Evolutionary conservation across 2,797 vertebrate species (phyloP).

Genomic region (Xenopus petersii): DNA sequence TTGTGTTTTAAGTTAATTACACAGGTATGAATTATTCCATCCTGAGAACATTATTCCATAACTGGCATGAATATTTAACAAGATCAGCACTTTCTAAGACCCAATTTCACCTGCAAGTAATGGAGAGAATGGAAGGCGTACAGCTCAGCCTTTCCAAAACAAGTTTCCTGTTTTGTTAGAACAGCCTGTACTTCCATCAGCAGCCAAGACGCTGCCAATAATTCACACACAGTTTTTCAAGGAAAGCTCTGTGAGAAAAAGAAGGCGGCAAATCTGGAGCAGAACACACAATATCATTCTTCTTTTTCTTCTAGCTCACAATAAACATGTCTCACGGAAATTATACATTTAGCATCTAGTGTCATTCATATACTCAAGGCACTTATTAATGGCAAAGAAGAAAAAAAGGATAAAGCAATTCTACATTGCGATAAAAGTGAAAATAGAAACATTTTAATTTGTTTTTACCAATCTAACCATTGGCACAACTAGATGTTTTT

Average conservation of each 20-base stretch:
- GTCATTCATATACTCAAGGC: too few relatives aligned
- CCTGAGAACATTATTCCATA: not conserved
- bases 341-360: not conserved
- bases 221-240: slow-evolving; percentile 25
- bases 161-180: slow-evolving; percentile 49
- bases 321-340: not conserved
- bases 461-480: too few relatives aligned
- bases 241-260: slow-evolving; percentile 24
- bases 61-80: not conserved
- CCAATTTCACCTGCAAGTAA: slow-evolving; percentile 26
- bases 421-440: too few relatives aligned
- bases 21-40: not conserved
- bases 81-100: not conserved
- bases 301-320: not conserved
- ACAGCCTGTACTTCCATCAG: slow-evolving; percentile 41
- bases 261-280: not conserved
- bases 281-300: not conserved
- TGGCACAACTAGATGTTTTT: too few relatives aligned
- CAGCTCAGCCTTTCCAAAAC: slow-evolving; percentile 22
- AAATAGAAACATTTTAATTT: too few relatives aligned
- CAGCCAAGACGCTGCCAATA: slow-evolving; percentile 17
- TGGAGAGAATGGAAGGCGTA: slow-evolving; percentile 8
- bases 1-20: not conserved
- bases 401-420: too few relatives aligned
- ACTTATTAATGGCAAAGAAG: too few relatives aligned